Conservation (phyloP, 2,797 vertebrate genomes). For the Rhinella marina region DNA sequence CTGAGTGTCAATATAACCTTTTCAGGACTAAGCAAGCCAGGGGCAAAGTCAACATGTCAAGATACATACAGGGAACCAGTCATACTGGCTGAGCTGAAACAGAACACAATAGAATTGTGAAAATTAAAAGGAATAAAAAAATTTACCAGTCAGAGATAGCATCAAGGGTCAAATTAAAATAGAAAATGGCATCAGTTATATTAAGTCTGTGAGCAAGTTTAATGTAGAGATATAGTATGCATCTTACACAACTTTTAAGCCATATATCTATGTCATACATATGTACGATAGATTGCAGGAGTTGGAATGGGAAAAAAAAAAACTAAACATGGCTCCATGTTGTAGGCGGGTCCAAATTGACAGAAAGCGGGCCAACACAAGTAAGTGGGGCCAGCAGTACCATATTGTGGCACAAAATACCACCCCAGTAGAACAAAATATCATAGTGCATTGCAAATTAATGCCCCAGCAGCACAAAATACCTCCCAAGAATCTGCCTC, state of each 20-base stretch:
- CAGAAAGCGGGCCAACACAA: too few relatives aligned
- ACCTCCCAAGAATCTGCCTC: too few relatives aligned
- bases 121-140: slow-evolving; percentile 22
- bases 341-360: too few relatives aligned
- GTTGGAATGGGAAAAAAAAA: too few relatives aligned
- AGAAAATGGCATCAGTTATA: slow-evolving; percentile 63
- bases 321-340: too few relatives aligned
- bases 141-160: slow-evolving; percentile 62
- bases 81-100: slow-evolving; percentile 64
- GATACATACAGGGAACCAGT: slow-evolving; percentile 56
- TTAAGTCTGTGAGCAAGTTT: slow-evolving; percentile 61
- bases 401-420: too few relatives aligned
- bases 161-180: slow-evolving; percentile 63
- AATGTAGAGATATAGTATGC: slow-evolving; percentile 56
- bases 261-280: background rate
- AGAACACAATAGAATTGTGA: slow-evolving; percentile 40
- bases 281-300: background rate
- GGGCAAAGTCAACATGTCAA: slow-evolving; percentile 29
- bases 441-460: too few relatives aligned
- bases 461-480: too few relatives aligned
- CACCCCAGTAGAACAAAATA: too few relatives aligned
- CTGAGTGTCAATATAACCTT: slow-evolving; percentile 19
- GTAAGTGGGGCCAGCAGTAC: too few relatives aligned
- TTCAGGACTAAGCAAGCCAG: slow-evolving; percentile 28
- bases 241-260: slow-evolving; percentile 59